Base-by-base conservation (phyloP, 2,113 vertebrate genomes). In the Chlamydotis undulata region DNA sequence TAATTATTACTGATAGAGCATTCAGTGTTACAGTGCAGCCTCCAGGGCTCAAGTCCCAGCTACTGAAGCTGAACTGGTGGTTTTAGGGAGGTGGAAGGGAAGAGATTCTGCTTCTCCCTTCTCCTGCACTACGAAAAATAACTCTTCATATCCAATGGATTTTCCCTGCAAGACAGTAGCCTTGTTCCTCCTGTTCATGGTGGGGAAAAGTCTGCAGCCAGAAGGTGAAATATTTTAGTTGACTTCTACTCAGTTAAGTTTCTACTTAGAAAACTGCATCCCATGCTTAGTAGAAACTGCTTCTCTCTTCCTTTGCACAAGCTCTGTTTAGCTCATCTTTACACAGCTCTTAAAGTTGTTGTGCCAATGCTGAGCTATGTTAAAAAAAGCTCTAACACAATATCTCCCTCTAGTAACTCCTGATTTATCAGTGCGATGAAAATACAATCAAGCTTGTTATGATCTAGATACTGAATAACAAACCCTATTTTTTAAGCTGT, bases 1-100 rank as follows among this genome's bases (percentile, higher is more conserved):
- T 94, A 89, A 92, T 97, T 97, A 94, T 73, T 91, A 87, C 90
- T 88, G 73, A 59, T 53, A 73, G 86, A 95, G 87, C 53, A 61
- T 84, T 69, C 14, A 22, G 91, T 84, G 87, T 41, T 24, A 3
- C 14, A 33, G 23, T 60, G 82, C 87, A 96, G 94, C 92, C 89
- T 95, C 47, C 82, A 39, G 79, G 79, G 80, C 68, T 87, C 89
- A 60, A 95, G 77, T 75, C 73, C 56, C 78, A 78, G 89, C 85
- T 86, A 43, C 89, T 64, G 50, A 93, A 87, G 81, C 60, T 65
- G 65, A 75, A 43, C 77, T 88, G 56, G 85, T 41, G 49, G 69
- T 83, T 92, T 89, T 39, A 60, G 65, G 76, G 35, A 31, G 43
- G 39, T 45, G n/a, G 26, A 60, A 76, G 18, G 50, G 61, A 76